Conservation (phyloP, 2,888 invertebrate genomes). For the Parnassius orleans region DNA sequence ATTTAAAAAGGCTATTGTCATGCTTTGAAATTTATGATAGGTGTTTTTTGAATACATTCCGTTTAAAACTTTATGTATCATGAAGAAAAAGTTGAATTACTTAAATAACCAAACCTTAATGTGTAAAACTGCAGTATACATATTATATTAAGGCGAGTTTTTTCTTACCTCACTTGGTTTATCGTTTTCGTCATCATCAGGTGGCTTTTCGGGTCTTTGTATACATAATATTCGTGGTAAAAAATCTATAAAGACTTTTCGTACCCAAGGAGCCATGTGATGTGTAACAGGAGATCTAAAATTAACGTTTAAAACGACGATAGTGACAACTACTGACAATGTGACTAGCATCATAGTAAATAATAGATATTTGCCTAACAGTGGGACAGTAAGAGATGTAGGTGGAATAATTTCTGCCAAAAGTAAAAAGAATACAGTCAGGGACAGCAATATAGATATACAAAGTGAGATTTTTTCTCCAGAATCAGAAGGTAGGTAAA, state of each 20-base stretch:
- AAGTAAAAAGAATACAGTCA: constrained; percentile 96
- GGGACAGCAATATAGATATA: constrained; percentile 94
- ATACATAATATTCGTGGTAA: constrained; percentile 93
- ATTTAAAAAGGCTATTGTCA: too few species aligned
- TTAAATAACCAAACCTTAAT: not conserved
- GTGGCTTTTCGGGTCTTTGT: constrained; percentile 91
- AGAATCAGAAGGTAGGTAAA: constrained; percentile 98
- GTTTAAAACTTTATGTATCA: too few species aligned
- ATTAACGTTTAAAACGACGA: constrained; percentile 96
- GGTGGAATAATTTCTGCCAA: constrained; percentile 97
- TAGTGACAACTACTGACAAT: constrained; percentile 95
- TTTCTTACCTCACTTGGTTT: constrained; percentile 74
- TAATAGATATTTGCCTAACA: constrained; percentile 94
- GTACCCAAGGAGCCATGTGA: constrained; percentile 95
- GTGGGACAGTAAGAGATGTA: constrained; percentile 94
- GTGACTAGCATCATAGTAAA: constrained; percentile 98
- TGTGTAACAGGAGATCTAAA: constrained; percentile 95
- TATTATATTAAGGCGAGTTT: constrained; percentile 32
- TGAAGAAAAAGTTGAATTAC: too few species aligned
- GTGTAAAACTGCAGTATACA: not conserved
- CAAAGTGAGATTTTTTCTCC: constrained; percentile 99
- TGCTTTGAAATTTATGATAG: too few species aligned
- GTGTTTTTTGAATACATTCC: too few species aligned
- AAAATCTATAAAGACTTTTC: constrained; percentile 91
- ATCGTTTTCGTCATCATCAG: constrained; percentile 81